phyloP scores from a whole-genome alignment of 1,140 invertebrate species.

The Steinernema khuongi region DNA sequence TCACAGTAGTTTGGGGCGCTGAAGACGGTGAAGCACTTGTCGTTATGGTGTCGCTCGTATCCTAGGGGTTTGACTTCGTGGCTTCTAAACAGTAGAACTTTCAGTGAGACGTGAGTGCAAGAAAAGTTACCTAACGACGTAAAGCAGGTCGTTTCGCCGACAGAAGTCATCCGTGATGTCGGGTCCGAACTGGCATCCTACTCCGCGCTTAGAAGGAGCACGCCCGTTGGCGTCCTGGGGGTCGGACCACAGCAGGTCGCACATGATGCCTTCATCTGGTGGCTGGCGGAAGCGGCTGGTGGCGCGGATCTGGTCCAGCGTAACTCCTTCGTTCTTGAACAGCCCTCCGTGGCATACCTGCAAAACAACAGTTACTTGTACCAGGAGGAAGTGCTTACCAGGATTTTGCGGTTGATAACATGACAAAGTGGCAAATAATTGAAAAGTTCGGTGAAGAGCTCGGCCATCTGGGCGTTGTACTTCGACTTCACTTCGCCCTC shows the following conservation, averaged over 20 bases:
- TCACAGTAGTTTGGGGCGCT: constrained; percentile 99
- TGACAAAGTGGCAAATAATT: constrained; percentile 93
- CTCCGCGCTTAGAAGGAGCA: constrained; percentile 87
- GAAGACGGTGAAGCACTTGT: constrained; percentile 89
- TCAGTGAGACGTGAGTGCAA: neutral
- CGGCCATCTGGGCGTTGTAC: constrained; percentile 82
- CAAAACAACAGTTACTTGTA: constrained; percentile 27
- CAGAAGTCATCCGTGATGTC: constrained; percentile 82
- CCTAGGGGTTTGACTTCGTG: constrained; percentile 97
- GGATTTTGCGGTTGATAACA: constrained; percentile 81
- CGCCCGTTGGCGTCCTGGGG: constrained; percentile 80
- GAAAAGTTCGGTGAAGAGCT: constrained; percentile 95
- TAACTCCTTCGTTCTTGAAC: constrained; percentile 82
- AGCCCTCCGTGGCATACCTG: constrained; percentile 88
- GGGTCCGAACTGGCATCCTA: constrained; percentile 96
- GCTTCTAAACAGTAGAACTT: constrained; percentile 65
- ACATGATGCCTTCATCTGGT: constrained; percentile 68
- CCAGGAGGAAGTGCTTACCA: constrained; percentile 66
- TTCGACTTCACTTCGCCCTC: constrained; percentile 94
- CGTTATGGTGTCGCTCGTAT: constrained; percentile 87
- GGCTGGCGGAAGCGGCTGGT: constrained; percentile 87
- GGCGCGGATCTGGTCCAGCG: constrained; percentile 78
- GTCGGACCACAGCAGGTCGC: constrained; percentile 78
- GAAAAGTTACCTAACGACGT: constrained; percentile 48
- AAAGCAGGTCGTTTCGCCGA: constrained; percentile 48